Conservation (phyloP, 2,888 invertebrate species). For the Lepidochrysops patricia region DNA sequence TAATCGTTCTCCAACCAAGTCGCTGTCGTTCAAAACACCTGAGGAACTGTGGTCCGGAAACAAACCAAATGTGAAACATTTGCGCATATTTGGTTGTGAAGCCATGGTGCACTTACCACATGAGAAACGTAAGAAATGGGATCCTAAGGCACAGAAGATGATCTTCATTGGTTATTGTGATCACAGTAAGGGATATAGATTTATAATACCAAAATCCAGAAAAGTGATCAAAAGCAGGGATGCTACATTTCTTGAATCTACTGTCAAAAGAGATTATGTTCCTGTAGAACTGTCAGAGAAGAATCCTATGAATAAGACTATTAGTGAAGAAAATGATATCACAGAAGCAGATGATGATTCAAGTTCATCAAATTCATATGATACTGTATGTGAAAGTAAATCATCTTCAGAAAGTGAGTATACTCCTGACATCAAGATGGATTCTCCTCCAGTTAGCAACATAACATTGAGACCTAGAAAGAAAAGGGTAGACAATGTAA, state of each 20-base stretch:
- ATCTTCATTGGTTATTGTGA: slow-evolving; percentile 41
- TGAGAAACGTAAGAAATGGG: slow-evolving; percentile 24
- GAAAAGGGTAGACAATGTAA: background rate
- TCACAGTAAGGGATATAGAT: slow-evolving; percentile 30
- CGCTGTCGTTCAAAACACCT: slow-evolving; percentile 23
- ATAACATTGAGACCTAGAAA: background rate
- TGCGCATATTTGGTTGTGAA: slow-evolving; percentile 37
- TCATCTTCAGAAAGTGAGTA: background rate
- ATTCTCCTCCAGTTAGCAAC: background rate
- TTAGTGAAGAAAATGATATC: too few species aligned
- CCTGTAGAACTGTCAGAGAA: too few species aligned
- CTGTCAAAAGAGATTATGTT: slow-evolving; percentile 17
- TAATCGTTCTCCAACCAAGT: slow-evolving; percentile 22
- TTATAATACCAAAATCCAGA: slow-evolving; percentile 17
- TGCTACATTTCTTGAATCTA: slow-evolving; percentile 18
- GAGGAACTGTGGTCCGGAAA: slow-evolving; percentile 35
- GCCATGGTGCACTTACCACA: slow-evolving; percentile 27
- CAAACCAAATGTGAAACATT: slow-evolving; percentile 32
- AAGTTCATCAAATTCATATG: background rate
- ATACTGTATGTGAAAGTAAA: background rate
- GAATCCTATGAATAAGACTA: too few species aligned
- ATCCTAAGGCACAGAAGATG: slow-evolving; percentile 31
- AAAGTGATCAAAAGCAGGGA: slow-evolving; percentile 17
- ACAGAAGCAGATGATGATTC: background rate
- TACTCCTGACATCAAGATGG: background rate